These are phyloP conservation scores for Dexiosoma caninum DNA, from an alignment of 2,888 invertebrate species.

Conservation along the genomic window DNA sequence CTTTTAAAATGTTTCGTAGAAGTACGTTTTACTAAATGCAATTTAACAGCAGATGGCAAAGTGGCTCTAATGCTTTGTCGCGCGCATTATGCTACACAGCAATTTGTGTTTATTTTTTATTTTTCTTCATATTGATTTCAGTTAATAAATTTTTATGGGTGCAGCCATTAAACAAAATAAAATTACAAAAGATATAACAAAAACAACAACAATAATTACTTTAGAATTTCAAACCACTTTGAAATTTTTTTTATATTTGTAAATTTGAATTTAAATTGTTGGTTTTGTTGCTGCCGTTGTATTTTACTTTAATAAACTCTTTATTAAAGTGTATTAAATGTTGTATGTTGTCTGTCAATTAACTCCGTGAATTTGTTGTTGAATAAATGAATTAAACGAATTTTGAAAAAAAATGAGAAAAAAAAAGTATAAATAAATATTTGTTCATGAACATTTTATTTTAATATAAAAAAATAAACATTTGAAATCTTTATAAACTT, in stretches of 20 bases:
- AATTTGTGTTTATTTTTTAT: no score
- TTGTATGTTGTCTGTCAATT: conserved; percentile 41
- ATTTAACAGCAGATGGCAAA: no score
- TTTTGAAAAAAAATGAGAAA: background rate
- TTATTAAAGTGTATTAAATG: conserved; percentile 38
- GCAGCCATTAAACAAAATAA: conserved; percentile 53
- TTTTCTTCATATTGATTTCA: background rate
- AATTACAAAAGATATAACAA: conserved; percentile 15
- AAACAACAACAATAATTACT: conserved; percentile 16
- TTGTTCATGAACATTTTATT: background rate
- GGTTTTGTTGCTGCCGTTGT: background rate
- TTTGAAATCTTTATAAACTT: conserved; percentile 46
- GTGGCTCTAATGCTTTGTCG: background rate
- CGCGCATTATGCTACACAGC: background rate
- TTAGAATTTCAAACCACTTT: conserved; percentile 29
- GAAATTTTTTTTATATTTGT: background rate
- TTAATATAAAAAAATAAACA: background rate
- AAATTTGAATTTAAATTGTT: background rate
- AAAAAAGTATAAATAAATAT: background rate
- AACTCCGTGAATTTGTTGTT: conserved; percentile 7
- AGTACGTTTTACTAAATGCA: no score
- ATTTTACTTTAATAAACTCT: conserved; percentile 33
- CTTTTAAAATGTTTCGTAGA: no score
- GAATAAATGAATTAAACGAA: conserved; percentile 34
- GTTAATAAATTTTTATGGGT: conserved; percentile 47